phyloP scores from a whole-genome alignment of 2,888 invertebrate species.

The Perizoma flavofasciatum region DNA sequence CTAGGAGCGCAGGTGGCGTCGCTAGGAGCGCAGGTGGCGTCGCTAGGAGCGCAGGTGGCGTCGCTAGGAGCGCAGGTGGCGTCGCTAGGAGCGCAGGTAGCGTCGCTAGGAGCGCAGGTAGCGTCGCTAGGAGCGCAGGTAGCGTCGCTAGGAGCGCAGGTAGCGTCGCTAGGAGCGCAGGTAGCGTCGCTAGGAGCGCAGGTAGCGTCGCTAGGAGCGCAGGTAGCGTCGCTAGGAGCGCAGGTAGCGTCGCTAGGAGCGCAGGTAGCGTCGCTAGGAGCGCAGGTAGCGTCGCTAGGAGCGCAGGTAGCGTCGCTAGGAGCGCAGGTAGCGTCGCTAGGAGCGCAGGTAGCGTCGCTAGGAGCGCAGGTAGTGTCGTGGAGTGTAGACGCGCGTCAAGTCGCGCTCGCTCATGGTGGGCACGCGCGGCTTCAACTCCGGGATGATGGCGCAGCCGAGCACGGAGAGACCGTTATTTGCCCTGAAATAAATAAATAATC shows the following conservation, averaged over 20 bases:
- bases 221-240: not conserved
- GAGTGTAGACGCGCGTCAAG: slow-evolving; percentile 69
- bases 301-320: not conserved
- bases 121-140: slow-evolving; percentile 1
- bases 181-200: slow-evolving; percentile 41
- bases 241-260: slow-evolving; percentile 29
- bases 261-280: slow-evolving; percentile 44
- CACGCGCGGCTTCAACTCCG: slow-evolving; percentile 82
- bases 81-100: not conserved
- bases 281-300: too few relatives aligned
- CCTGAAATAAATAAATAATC: slow-evolving; percentile 43
- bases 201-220: not conserved
- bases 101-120: not conserved
- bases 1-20: not conserved
- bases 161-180: slow-evolving; percentile 36
- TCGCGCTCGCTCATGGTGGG: slow-evolving; percentile 84
- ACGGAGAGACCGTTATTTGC: slow-evolving; percentile 73
- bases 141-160: not conserved
- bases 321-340: slow-evolving; percentile 1
- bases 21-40: slow-evolving; percentile 5
- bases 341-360: slow-evolving; percentile 9
- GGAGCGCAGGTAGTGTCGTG: slow-evolving; percentile 50
- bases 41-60: not conserved
- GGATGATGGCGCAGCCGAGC: slow-evolving; percentile 82
- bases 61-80: not conserved